Conservation (phyloP, 1,140 invertebrate genomes). For the Thalassaphorura encarpata region DNA sequence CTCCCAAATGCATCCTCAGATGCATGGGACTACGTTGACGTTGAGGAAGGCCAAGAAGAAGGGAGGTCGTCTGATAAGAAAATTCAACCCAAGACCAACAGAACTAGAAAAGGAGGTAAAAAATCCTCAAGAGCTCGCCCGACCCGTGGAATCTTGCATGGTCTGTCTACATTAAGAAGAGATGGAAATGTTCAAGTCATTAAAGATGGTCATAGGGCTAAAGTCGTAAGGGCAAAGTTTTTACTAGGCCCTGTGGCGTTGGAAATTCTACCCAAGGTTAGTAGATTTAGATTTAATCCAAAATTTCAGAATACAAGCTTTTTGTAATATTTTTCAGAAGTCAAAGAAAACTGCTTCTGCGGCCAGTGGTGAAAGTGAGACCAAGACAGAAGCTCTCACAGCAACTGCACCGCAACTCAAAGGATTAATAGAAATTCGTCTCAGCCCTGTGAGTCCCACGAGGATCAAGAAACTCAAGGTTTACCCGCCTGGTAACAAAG, state of each 20-base stretch:
- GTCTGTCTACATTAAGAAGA: conserved; percentile 23
- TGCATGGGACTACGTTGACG: no score
- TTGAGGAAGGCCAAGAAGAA: no score
- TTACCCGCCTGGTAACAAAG: conserved; percentile 22
- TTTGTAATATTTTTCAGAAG: neutral
- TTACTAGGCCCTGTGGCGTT: conserved; percentile 29
- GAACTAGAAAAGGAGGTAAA: neutral
- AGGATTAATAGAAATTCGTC: conserved; percentile 26
- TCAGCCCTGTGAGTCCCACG: conserved; percentile 21
- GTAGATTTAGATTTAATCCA: no score
- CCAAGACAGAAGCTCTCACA: conserved; percentile 7
- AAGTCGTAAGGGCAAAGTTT: conserved; percentile 24
- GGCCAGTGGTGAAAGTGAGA: neutral
- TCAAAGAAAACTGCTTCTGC: neutral
- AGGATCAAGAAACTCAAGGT: conserved; percentile 23
- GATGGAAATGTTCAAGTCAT: conserved; percentile 29
- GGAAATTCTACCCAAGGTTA: conserved; percentile 30
- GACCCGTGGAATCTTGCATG: conserved; percentile 27
- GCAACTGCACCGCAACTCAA: conserved; percentile 28
- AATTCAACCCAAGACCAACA: neutral
- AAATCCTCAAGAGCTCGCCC: conserved; percentile 6
- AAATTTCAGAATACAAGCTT: neutral
- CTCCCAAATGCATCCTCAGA: no score
- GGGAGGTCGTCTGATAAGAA: no score
- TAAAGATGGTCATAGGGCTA: conserved; percentile 12